Conservation (phyloP, 2,797 vertebrate genomes). For the Enteromius trimaculatus region DNA sequence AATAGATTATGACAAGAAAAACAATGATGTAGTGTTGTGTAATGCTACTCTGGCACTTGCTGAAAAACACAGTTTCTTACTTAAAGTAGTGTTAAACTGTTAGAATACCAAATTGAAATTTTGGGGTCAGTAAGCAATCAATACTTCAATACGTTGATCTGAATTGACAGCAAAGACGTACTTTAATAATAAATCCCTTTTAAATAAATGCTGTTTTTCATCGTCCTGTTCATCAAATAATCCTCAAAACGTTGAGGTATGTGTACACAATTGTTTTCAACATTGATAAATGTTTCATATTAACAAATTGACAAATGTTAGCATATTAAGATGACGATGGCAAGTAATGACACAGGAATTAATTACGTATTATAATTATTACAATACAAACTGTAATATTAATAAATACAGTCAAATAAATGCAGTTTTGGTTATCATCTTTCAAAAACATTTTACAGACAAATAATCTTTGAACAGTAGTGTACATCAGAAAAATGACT, state of each 20-base stretch:
- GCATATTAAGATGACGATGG: neutral
- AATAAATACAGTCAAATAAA: neutral
- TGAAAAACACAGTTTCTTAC: neutral
- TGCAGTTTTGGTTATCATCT: neutral
- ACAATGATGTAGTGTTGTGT: constrained; percentile 10
- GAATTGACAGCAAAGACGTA: neutral
- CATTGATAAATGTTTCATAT: neutral
- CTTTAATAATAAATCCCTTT: neutral
- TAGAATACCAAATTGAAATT: neutral
- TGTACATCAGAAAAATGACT: too few species aligned
- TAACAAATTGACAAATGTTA: too few species aligned
- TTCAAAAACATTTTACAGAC: neutral
- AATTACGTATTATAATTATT: neutral
- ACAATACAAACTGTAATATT: neutral
- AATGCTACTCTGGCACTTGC: neutral
- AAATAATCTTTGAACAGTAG: neutral
- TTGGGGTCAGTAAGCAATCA: neutral
- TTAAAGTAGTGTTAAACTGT: neutral
- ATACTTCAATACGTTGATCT: neutral
- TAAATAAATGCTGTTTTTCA: neutral
- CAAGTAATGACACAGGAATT: neutral
- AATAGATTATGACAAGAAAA: neutral
- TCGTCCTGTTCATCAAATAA: neutral
- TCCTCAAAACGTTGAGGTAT: neutral
- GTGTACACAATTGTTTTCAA: too few species aligned